Conservation (phyloP, 2,888 invertebrate genomes). For the Tenodera sinensis region DNA sequence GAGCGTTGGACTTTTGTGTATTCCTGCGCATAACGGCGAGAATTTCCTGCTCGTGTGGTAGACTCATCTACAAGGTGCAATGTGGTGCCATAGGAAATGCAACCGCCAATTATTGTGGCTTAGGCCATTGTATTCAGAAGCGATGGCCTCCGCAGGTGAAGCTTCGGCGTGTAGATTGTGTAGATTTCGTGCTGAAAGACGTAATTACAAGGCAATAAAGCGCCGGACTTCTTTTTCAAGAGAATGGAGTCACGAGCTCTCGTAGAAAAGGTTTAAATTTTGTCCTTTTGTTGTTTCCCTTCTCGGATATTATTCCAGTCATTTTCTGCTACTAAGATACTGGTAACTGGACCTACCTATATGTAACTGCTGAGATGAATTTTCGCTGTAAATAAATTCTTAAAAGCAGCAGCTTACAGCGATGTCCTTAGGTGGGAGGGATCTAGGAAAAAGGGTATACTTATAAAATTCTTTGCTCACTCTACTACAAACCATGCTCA, state of each 20-base stretch:
- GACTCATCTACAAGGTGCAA: neutral
- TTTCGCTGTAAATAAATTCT: too few relatives aligned
- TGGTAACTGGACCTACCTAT: too few relatives aligned
- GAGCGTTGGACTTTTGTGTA: neutral
- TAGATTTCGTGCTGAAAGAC: neutral
- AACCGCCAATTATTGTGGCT: neutral
- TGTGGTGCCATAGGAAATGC: neutral
- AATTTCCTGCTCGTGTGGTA: neutral
- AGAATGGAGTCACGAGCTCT: neutral
- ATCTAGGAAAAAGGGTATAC: too few relatives aligned
- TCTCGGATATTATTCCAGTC: too few relatives aligned
- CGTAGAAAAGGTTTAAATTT: neutral
- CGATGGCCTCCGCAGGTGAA: neutral
- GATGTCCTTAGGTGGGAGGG: too few relatives aligned
- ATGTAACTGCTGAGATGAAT: too few relatives aligned
- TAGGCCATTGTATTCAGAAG: neutral
- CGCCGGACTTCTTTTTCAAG: neutral
- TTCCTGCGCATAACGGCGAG: neutral
- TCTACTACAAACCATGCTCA: too few relatives aligned
- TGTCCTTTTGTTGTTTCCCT: neutral
- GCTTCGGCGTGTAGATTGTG: neutral
- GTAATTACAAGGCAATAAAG: neutral
- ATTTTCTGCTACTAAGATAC: too few relatives aligned
- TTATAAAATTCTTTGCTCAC: too few relatives aligned
- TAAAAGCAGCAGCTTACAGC: too few relatives aligned